Evolutionary conservation across 2,113 vertebrate genomes (phyloP).

Genomic region (Thryonomys swinderianus): DNA sequence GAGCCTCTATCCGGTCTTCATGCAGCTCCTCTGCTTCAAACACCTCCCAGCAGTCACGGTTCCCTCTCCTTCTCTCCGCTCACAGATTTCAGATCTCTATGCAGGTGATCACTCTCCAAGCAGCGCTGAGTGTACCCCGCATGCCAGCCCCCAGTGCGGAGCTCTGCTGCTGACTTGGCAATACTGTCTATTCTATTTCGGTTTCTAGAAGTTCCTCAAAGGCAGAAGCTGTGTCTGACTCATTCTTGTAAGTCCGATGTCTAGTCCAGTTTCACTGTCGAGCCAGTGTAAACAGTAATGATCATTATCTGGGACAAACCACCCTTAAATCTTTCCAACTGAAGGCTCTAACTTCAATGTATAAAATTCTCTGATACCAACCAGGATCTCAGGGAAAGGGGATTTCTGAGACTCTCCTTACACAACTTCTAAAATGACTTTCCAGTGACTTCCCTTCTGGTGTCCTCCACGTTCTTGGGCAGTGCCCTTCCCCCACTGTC

Average conservation of each 20-base stretch:
- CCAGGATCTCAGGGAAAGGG: background rate
- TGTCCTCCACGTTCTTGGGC: background rate
- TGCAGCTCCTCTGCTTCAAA: background rate
- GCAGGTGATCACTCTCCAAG: background rate
- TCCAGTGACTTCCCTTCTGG: background rate
- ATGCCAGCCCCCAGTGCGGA: no score
- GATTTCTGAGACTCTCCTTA: background rate
- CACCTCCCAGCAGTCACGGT: background rate
- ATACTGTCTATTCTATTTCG: background rate
- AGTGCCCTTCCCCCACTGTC: background rate
- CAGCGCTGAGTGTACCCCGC: background rate
- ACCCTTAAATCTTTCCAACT: background rate
- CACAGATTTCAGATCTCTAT: background rate
- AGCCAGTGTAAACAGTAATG: background rate
- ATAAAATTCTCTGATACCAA: background rate
- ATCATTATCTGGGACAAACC: background rate
- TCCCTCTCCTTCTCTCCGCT: background rate
- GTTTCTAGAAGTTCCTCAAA: conserved; percentile 7
- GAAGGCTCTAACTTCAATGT: background rate
- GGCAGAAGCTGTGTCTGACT: background rate
- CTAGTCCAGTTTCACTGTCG: background rate
- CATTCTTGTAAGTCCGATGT: background rate
- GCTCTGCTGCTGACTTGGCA: background rate
- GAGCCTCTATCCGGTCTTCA: background rate
- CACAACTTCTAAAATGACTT: background rate